phyloP scores from a whole-genome alignment of 2,797 vertebrate genomes.

The Poecilia wingei region DNA sequence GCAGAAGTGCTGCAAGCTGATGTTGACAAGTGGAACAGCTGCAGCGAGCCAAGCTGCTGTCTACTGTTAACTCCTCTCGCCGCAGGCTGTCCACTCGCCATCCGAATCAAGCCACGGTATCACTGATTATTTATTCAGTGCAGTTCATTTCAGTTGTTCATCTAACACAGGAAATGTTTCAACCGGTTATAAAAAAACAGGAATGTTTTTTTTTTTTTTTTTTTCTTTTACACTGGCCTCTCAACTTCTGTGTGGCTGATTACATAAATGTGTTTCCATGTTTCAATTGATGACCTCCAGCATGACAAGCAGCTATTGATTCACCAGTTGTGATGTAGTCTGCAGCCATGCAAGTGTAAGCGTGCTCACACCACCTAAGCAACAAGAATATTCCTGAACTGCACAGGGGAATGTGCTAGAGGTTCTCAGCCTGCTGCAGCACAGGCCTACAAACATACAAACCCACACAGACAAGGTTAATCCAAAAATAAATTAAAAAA shows the following conservation, averaged over 20 bases:
- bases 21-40: conserved; percentile 68
- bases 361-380: conserved; percentile 24
- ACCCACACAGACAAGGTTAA: background rate
- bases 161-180: conserved; percentile 5
- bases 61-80: conserved; percentile 37
- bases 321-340: conserved; percentile 52
- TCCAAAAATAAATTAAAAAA: background rate
- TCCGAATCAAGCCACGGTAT: conserved; percentile 8
- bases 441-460: background rate
- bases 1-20: conserved; percentile 47
- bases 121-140: conserved; percentile 8
- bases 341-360: conserved; percentile 43
- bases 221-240: conserved; percentile 34
- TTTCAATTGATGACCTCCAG: conserved; percentile 68
- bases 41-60: conserved; percentile 41
- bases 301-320: conserved; percentile 68
- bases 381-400: conserved; percentile 27
- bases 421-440: background rate
- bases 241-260: conserved; percentile 53
- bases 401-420: conserved; percentile 13
- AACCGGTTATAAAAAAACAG: conserved; percentile 15
- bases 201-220: conserved; percentile 15
- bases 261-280: conserved; percentile 69
- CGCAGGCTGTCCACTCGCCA: conserved; percentile 22
- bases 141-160: background rate